These are phyloP conservation scores for Crotalus adamanteus DNA, from an alignment of 2,797 vertebrate genomes.

Conservation along the genomic window DNA sequence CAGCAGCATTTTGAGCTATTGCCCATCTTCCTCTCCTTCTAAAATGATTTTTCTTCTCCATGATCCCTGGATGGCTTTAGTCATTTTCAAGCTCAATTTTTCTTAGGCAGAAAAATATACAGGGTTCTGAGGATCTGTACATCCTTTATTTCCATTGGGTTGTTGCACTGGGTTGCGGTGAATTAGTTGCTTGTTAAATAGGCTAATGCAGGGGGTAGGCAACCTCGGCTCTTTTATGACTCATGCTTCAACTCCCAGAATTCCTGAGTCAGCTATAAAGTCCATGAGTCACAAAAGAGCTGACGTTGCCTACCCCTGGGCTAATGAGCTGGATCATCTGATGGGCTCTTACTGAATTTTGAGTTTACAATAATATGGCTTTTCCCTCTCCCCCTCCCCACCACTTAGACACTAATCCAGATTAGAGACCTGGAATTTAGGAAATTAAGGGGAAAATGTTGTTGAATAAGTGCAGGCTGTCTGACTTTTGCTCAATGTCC, in stretches of 20 bases:
- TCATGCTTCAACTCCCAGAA: too few relatives aligned
- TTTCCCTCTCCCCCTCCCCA: neutral
- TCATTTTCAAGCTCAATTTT: neutral
- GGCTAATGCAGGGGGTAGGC: neutral
- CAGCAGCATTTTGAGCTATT: neutral
- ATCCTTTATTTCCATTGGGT: neutral
- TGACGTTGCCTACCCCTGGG: too few relatives aligned
- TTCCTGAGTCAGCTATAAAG: too few relatives aligned
- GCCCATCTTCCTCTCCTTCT: neutral
- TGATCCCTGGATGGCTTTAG: neutral
- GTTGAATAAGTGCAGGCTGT: neutral
- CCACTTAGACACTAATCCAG: neutral
- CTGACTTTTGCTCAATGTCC: neutral
- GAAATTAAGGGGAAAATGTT: neutral
- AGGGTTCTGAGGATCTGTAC: neutral
- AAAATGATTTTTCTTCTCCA: neutral
- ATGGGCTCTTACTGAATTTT: neutral
- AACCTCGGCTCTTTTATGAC: too few relatives aligned
- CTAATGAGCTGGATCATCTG: neutral
- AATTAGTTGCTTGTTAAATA: neutral
- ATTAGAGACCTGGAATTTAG: neutral
- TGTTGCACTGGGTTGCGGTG: neutral
- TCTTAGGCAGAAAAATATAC: neutral
- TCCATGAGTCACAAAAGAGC: too few relatives aligned
- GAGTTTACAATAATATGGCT: neutral